Conservation (phyloP, 2,113 vertebrate genomes). For the Datnioides undecimradiatus region DNA sequence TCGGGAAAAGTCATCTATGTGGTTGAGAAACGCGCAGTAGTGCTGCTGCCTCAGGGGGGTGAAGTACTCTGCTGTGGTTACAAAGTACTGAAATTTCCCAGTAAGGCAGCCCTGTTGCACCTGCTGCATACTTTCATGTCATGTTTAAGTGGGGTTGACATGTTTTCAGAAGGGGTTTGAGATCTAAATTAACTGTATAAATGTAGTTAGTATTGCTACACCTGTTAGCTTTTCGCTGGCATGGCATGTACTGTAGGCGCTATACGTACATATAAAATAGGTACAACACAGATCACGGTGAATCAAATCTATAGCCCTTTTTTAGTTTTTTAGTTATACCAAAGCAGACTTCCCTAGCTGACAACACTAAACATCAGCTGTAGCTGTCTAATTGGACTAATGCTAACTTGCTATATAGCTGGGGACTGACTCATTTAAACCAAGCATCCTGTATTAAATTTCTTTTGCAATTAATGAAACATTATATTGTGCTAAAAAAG, state of each 20-base stretch:
- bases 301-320: too few relatives aligned
- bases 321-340: too few relatives aligned
- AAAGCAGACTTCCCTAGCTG: neutral
- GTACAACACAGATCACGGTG: too few relatives aligned
- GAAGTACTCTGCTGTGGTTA: constrained; percentile 16
- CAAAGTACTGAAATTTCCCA: constrained; percentile 5
- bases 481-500: neutral
- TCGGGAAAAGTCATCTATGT: neutral
- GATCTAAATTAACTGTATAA: neutral
- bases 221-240: neutral
- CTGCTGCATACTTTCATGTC: constrained; percentile 16
- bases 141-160: neutral
- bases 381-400: neutral
- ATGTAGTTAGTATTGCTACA: neutral
- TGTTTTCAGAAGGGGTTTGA: neutral
- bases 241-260: too few relatives aligned
- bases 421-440: too few relatives aligned
- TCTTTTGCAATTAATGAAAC: neutral
- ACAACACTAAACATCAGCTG: neutral
- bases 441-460: too few relatives aligned
- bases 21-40: constrained; percentile 22
- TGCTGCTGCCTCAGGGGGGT: constrained; percentile 7
- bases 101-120: constrained; percentile 14
- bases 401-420: neutral
- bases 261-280: too few relatives aligned